phyloP scores from a whole-genome alignment of 2,888 invertebrate species.

The Cryptocephalus primarius region DNA sequence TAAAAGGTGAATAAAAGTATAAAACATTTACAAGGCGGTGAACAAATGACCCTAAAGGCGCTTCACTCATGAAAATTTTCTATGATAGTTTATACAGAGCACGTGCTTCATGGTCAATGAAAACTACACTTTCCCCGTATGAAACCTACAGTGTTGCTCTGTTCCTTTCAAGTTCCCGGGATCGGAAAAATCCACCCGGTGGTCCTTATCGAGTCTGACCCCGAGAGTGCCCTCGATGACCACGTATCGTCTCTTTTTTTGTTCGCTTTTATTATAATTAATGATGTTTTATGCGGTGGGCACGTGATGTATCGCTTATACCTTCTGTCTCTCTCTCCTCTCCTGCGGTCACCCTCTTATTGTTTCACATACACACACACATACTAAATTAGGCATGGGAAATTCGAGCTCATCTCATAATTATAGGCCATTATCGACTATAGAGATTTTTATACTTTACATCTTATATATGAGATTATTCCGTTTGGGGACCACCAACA shows the following conservation, averaged over 20 bases:
- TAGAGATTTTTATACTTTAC: constrained; percentile 26
- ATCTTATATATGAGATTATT: constrained; percentile 33
- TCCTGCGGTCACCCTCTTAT: constrained; percentile 23
- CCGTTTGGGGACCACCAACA: constrained; percentile 32
- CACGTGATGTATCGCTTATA: constrained; percentile 3
- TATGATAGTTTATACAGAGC: too few relatives aligned
- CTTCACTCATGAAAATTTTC: too few relatives aligned
- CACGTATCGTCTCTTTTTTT: constrained; percentile 1
- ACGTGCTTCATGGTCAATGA: too few relatives aligned
- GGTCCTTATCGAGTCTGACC: not conserved
- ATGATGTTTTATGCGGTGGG: constrained; percentile 4
- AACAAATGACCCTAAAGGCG: too few relatives aligned
- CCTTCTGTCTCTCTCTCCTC: constrained; percentile 3
- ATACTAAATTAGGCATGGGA: constrained; percentile 28
- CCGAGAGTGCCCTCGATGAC: not conserved
- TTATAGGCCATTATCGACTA: constrained; percentile 30
- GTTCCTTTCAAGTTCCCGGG: too few relatives aligned
- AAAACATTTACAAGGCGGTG: too few relatives aligned
- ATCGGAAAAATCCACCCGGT: too few relatives aligned
- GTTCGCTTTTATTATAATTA: constrained; percentile 7
- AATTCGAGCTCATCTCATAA: constrained; percentile 28
- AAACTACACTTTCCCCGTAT: too few relatives aligned
- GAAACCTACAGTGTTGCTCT: too few relatives aligned
- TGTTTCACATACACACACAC: constrained; percentile 20
- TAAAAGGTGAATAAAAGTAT: too few relatives aligned